These are phyloP conservation scores for Liopterus haemorrhoidalis DNA, from an alignment of 2,888 invertebrate genomes.

Conservation along the genomic window DNA sequence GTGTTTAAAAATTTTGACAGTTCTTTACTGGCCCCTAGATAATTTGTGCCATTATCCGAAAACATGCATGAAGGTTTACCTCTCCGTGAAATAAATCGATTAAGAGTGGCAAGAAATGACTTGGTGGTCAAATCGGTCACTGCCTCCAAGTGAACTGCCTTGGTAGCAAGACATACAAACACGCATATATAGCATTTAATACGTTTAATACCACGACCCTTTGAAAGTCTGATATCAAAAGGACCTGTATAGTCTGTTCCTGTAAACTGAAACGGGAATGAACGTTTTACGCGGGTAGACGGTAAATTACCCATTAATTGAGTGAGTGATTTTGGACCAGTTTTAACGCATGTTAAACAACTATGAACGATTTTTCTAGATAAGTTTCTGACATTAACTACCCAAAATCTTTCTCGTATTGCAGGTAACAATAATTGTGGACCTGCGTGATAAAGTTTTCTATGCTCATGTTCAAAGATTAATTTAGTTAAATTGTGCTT, in stretches of 20 bases:
- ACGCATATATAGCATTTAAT: constrained; percentile 24
- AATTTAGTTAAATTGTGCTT: constrained; percentile 5
- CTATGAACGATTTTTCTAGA: constrained; percentile 16
- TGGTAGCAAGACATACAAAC: constrained; percentile 32
- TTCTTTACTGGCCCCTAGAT: constrained; percentile 29
- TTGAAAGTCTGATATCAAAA: constrained; percentile 23
- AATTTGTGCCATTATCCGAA: constrained; percentile 33
- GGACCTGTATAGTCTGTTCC: constrained; percentile 34
- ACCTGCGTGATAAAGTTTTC: constrained; percentile 11
- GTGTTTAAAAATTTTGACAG: constrained; percentile 23
- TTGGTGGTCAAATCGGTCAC: constrained; percentile 29
- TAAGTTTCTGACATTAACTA: background rate
- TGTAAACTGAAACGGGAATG: constrained; percentile 28
- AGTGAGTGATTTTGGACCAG: constrained; percentile 19
- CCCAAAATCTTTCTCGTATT: constrained; percentile 23
- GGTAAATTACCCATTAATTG: constrained; percentile 35
- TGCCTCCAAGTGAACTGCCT: constrained; percentile 34
- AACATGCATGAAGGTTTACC: constrained; percentile 26
- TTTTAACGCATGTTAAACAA: constrained; percentile 27
- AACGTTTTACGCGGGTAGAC: constrained; percentile 23
- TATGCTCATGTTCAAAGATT: constrained; percentile 17
- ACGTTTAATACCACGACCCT: constrained; percentile 17
- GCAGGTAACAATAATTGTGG: constrained; percentile 20
- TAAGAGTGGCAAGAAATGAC: constrained; percentile 29
- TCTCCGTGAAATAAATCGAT: constrained; percentile 29